Conservation (phyloP, 2,888 invertebrate genomes). For the Ennomos erosarius region DNA sequence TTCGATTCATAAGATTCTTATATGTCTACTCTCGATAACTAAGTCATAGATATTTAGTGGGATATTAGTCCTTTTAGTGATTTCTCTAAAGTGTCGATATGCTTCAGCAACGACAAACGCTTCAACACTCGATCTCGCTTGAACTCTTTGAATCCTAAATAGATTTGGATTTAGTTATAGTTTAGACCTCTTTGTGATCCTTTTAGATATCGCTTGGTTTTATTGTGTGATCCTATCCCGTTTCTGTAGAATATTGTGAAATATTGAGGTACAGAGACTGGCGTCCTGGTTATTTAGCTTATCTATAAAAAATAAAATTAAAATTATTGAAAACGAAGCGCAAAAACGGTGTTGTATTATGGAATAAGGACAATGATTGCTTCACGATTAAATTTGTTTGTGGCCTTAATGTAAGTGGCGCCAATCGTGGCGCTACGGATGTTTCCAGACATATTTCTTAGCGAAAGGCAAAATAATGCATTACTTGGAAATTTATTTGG, state of each 20-base stretch:
- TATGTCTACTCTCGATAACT: slow-evolving; percentile 75
- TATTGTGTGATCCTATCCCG: slow-evolving; percentile 21
- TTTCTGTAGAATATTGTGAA: slow-evolving; percentile 37
- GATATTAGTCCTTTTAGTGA: slow-evolving; percentile 59
- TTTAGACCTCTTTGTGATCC: slow-evolving; percentile 41
- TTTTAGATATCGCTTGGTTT: slow-evolving; percentile 38
- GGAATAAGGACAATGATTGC: slow-evolving; percentile 59
- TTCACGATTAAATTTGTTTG: slow-evolving; percentile 79
- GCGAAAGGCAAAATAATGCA: slow-evolving; percentile 7
- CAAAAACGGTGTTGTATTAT: slow-evolving; percentile 64
- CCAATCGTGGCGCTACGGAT: slow-evolving; percentile 66
- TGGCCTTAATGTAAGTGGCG: slow-evolving; percentile 81
- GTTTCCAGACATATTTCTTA: slow-evolving; percentile 52
- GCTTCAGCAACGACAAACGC: slow-evolving; percentile 61
- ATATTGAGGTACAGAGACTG: slow-evolving; percentile 61
- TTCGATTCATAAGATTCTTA: slow-evolving; percentile 62
- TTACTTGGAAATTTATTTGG: slow-evolving; percentile 46
- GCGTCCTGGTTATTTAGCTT: slow-evolving; percentile 67
- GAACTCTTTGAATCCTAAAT: slow-evolving; percentile 63
- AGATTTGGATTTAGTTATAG: slow-evolving; percentile 62
- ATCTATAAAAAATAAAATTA: slow-evolving; percentile 49
- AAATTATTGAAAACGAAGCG: slow-evolving; percentile 57
- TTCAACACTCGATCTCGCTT: slow-evolving; percentile 75
- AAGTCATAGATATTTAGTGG: slow-evolving; percentile 76
- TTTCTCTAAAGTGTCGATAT: slow-evolving; percentile 51